Evolutionary conservation across 1,140 invertebrate genomes (phyloP).

Genomic region (Drosophila ercepeae): DNA sequence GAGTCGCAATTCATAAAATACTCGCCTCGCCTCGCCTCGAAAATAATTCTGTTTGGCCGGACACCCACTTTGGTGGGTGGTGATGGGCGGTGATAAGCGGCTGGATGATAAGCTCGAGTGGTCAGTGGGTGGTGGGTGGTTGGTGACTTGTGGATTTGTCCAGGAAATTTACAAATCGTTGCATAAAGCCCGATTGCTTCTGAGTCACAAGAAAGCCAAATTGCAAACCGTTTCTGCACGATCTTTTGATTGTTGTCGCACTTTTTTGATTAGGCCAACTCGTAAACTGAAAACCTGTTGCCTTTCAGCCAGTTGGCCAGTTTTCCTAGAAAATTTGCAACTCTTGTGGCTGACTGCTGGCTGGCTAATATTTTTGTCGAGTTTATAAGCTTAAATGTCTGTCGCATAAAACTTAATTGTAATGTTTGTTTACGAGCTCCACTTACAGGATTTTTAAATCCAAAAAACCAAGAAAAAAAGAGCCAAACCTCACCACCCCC

Average conservation of each 20-base stretch:
- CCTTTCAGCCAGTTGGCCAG: conserved; percentile 15
- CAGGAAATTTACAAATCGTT: conserved; percentile 47
- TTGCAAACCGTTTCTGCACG: conserved; percentile 3
- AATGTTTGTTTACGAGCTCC: conserved; percentile 79
- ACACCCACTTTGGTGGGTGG: conserved; percentile 28
- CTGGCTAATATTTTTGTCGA: conserved; percentile 68
- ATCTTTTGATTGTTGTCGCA: conserved; percentile 28
- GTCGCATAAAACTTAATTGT: conserved; percentile 82
- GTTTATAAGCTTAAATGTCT: conserved; percentile 78
- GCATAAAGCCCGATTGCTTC: conserved; percentile 54
- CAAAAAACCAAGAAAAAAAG: background rate
- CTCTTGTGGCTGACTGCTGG: conserved; percentile 5
- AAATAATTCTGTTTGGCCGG: conserved; percentile 36
- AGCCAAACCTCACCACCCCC: conserved; percentile 19
- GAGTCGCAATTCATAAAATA: conserved; percentile 69
- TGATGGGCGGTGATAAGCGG: conserved; percentile 22
- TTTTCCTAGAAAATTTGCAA: conserved; percentile 27
- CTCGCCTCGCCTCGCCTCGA: conserved; percentile 31
- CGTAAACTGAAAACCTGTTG: conserved; percentile 57
- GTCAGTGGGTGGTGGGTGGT: conserved; percentile 23
- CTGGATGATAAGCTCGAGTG: conserved; percentile 16
- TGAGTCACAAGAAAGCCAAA: conserved; percentile 16
- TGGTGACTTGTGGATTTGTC: background rate
- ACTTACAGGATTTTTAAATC: conserved; percentile 14
- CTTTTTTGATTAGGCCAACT: conserved; percentile 55